Evolutionary conservation across 2,888 invertebrate species (phyloP), one percentile per base, ranked within the genome.

Genomic region (Cryptophagus acutangulus): DNA sequence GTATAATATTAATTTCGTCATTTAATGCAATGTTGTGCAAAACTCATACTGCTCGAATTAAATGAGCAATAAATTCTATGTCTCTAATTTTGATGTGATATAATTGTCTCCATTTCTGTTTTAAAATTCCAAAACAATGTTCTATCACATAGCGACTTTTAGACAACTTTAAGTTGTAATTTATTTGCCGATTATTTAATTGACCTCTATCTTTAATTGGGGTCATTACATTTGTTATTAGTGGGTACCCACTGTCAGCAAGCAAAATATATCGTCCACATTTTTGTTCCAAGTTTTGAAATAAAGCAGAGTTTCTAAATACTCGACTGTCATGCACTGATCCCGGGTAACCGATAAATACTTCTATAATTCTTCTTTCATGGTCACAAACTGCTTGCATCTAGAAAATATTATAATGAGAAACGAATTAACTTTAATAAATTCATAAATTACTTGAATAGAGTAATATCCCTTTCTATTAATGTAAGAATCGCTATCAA

Each of bases 381-480:
- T 20, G 6, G 20, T 20, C 20, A 9, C 20, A 20, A 8, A 20
- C 20, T 8, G 9, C 20, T 20, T 20, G 20, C 20, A 20, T 20
- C 20, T 20, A 20, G 6, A 20, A 20, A 20, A 20, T 8, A 6
- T 6, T 8, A 8, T 20, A 20, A 20, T 8, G n/a, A n/a, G n/a
- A n/a, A n/a, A 9, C 9, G 6, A 20, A 20, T 20, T 20, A 9
- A 20, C 9, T 20, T 9, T 9, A 20, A 20, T 20, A 20, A 20
- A 6, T 6, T 20, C 6, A 20, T 20, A 20, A 9, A 8, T 20
- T 13, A 36, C 25, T 12, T 37, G 31, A 24, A 41, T 37, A 15
- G 41, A 41, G 26, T 41, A 25, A 31, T 30, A 41, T 20, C 41
- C 26, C 14, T 41, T 41, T 16, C 37, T 37, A 41, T 41, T 41